Conservation (phyloP, 2,888 invertebrate species). For the Drosophila merina region DNA sequence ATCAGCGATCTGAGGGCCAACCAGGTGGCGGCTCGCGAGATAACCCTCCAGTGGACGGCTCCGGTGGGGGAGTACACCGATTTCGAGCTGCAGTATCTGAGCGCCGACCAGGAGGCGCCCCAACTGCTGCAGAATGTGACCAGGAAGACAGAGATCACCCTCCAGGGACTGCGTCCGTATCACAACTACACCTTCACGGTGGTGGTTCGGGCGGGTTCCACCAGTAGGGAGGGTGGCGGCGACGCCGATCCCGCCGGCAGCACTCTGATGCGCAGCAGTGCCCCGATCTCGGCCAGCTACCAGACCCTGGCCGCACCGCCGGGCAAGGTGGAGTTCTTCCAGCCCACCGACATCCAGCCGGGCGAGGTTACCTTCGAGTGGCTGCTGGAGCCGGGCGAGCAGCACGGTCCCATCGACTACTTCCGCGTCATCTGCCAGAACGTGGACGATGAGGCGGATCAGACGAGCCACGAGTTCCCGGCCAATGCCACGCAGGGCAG, state of each 20-base stretch:
- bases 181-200: slow-evolving; percentile 95
- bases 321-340: slow-evolving; percentile 90
- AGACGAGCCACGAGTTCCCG: slow-evolving; percentile 86
- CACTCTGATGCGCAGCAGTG: slow-evolving; percentile 89
- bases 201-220: slow-evolving; percentile 88
- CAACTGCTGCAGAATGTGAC: slow-evolving; percentile 90
- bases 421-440: slow-evolving; percentile 91
- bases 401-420: slow-evolving; percentile 92
- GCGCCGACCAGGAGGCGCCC: slow-evolving; percentile 88
- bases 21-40: slow-evolving; percentile 90
- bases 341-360: slow-evolving; percentile 91
- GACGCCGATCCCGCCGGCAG: slow-evolving; percentile 84
- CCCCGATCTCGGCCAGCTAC: slow-evolving; percentile 91
- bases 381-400: slow-evolving; percentile 89
- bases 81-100: slow-evolving; percentile 94
- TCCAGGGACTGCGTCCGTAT: slow-evolving; percentile 90
- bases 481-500: slow-evolving; percentile 88
- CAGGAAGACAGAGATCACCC: slow-evolving; percentile 87
- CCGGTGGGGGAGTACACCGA: slow-evolving; percentile 94
- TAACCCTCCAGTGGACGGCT: slow-evolving; percentile 91
- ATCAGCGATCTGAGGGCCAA: slow-evolving; percentile 91
- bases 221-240: slow-evolving; percentile 84
- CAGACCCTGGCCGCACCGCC: slow-evolving; percentile 93
- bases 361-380: slow-evolving; percentile 92
- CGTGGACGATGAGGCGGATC: slow-evolving; percentile 87